A percentile compares a stretch with the other conserved stretches of the same genome.
phyloP scores from a whole-genome alignment of 2,113 vertebrate genomes.

The Percopsis transmontana region DNA sequence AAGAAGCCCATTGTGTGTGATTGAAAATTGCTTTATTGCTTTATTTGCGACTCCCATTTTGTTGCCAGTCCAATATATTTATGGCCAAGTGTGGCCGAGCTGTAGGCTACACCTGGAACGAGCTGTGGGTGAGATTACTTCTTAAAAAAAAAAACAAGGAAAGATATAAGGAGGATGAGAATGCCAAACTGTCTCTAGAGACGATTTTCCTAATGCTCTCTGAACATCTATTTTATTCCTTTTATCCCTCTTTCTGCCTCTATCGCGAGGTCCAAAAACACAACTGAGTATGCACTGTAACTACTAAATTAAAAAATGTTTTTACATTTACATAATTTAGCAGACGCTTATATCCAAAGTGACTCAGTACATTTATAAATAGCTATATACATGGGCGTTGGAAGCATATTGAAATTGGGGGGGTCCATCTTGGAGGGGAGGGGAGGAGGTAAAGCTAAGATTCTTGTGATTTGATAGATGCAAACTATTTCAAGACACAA shows the following conservation, averaged over 20 bases:
- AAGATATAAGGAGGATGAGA: constrained; percentile 28
- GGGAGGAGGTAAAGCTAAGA: no score
- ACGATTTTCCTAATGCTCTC: constrained; percentile 59
- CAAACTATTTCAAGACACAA: no score
- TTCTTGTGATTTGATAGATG: no score
- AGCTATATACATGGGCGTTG: no score
- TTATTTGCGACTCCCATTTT: constrained; percentile 74
- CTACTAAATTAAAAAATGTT: no score
- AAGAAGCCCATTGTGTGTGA: constrained; percentile 60
- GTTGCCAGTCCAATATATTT: constrained; percentile 76
- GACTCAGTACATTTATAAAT: no score
- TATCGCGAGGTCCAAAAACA: no score
- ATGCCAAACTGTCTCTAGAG: constrained; percentile 56
- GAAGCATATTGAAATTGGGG: no score
- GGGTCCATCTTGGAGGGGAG: no score
- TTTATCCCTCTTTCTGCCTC: constrained; percentile 1
- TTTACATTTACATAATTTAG: no score
- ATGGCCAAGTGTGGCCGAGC: constrained; percentile 63
- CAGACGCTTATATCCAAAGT: no score
- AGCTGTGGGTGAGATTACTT: constrained; percentile 69
- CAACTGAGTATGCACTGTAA: no score
- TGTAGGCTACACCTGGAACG: constrained; percentile 53
- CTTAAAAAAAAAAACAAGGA: constrained; percentile 52
- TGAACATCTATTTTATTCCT: background rate
- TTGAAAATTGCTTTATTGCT: constrained; percentile 80